Evolutionary conservation across 2,113 vertebrate genomes (phyloP).

Genomic region (Pica pica): DNA sequence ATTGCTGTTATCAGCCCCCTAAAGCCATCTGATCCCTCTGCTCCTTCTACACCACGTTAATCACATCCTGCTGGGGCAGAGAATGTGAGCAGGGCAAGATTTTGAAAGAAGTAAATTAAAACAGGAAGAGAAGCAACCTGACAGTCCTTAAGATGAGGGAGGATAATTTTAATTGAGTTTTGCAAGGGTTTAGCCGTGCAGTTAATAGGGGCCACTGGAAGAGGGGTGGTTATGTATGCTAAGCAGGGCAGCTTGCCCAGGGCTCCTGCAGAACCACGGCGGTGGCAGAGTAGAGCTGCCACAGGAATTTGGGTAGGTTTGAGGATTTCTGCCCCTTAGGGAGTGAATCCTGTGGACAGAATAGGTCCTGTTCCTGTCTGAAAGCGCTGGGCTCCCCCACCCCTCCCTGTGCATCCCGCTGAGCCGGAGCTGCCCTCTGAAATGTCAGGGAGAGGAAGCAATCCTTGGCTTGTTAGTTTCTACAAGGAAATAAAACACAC

Average conservation of each 20-base stretch:
- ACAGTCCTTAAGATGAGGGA: not conserved
- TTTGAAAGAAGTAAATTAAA: constrained; percentile 39
- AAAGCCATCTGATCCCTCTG: not conserved
- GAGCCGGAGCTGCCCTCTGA: not conserved
- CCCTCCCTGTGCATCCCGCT: not conserved
- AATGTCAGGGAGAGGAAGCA: constrained; percentile 56
- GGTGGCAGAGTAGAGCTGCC: not conserved
- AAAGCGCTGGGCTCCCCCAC: not conserved
- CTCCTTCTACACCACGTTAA: not conserved
- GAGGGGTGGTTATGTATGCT: constrained; percentile 4
- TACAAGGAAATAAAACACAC: constrained; percentile 53
- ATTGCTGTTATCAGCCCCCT: not conserved
- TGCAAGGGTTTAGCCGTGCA: not conserved
- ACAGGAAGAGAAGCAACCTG: not conserved
- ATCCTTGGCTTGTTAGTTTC: constrained; percentile 54
- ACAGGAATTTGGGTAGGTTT: not conserved
- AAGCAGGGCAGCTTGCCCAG: not conserved
- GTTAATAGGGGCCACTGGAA: constrained; percentile 20
- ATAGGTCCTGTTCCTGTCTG: not conserved
- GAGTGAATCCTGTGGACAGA: not conserved
- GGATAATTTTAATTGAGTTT: constrained; percentile 59
- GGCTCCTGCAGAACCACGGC: not conserved
- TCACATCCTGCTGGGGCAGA: not conserved
- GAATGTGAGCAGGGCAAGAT: not conserved
- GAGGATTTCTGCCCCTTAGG: not conserved